A percentile compares a stretch with the other conserved stretches of the same genome.
These are phyloP conservation scores for Telmatochromis sp. DNA, from an alignment of 2,113 vertebrate species.

Conservation along the genomic window DNA sequence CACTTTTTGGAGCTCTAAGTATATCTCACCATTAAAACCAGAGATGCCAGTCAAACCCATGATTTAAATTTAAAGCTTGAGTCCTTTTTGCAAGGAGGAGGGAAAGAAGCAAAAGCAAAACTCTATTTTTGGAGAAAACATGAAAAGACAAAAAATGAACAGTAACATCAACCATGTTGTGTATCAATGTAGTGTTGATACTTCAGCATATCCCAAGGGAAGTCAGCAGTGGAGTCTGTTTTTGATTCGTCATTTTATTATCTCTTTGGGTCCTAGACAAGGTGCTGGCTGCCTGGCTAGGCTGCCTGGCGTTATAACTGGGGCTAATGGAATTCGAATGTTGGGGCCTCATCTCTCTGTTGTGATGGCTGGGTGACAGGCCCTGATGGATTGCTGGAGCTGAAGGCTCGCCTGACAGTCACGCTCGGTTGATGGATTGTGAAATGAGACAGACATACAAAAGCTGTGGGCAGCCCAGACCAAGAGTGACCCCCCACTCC, in stretches of 20 bases:
- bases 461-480: constrained; percentile 57
- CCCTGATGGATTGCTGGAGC: constrained; percentile 72
- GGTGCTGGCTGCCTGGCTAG: constrained; percentile 50
- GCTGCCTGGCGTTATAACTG: background rate
- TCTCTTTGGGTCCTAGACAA: constrained; percentile 60
- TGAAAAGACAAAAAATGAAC: constrained; percentile 40
- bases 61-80: background rate
- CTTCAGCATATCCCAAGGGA: constrained; percentile 34
- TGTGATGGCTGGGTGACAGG: constrained; percentile 67
- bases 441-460: constrained; percentile 82
- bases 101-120: constrained; percentile 5
- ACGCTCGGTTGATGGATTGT: constrained; percentile 80
- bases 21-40: background rate
- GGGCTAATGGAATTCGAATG: constrained; percentile 69
- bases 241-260: constrained; percentile 69
- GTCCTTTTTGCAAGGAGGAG: background rate
- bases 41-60: background rate
- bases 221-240: constrained; percentile 4
- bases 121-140: constrained; percentile 47
- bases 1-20: background rate
- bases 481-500: background rate
- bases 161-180: constrained; percentile 34
- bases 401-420: constrained; percentile 71
- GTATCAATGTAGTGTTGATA: constrained; percentile 37
- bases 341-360: constrained; percentile 64